These are phyloP conservation scores for Ciconia stormi DNA, from an alignment of 2,113 vertebrate genomes.

Conservation along the genomic window DNA sequence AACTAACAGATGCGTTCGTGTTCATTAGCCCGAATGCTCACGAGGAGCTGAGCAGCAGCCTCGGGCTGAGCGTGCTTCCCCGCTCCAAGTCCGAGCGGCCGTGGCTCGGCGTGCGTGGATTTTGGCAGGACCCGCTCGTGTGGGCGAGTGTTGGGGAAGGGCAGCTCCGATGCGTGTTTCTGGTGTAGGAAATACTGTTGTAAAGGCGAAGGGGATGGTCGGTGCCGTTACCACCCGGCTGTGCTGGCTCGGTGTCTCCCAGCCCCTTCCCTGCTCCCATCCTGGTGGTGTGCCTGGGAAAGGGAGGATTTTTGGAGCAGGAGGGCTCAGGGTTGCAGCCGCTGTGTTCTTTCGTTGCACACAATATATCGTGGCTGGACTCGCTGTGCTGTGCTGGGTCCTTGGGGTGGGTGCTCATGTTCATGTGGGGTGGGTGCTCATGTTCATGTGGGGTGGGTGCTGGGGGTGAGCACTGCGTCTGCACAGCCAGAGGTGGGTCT, in stretches of 20 bases:
- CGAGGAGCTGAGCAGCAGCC: not conserved
- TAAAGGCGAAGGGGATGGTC: not conserved
- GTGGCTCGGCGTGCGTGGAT: rapidly evolving
- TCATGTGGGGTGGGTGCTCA: too few relatives aligned
- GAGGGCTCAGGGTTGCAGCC: not conserved
- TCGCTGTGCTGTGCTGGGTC: too few relatives aligned
- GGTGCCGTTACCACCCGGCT: not conserved
- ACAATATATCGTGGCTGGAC: rapidly evolving
- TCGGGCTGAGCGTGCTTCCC: not conserved
- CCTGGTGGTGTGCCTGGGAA: not conserved
- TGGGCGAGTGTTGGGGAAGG: not conserved
- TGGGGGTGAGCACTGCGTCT: not conserved
- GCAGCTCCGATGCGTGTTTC: rapidly evolving
- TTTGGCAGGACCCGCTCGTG: rapidly evolving
- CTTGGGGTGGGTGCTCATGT: not conserved
- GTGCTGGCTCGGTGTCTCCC: not conserved
- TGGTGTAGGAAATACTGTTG: not conserved
- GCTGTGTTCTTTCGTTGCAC: rapidly evolving
- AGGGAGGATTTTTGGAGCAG: not conserved
- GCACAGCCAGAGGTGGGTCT: not conserved
- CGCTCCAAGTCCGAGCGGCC: rapidly evolving
- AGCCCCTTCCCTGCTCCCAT: not conserved
- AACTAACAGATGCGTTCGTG: not conserved
- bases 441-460: too few relatives aligned
- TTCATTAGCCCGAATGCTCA: not conserved